Conservation (phyloP, 2,888 invertebrate species). For the Cacoxenus indagator region DNA sequence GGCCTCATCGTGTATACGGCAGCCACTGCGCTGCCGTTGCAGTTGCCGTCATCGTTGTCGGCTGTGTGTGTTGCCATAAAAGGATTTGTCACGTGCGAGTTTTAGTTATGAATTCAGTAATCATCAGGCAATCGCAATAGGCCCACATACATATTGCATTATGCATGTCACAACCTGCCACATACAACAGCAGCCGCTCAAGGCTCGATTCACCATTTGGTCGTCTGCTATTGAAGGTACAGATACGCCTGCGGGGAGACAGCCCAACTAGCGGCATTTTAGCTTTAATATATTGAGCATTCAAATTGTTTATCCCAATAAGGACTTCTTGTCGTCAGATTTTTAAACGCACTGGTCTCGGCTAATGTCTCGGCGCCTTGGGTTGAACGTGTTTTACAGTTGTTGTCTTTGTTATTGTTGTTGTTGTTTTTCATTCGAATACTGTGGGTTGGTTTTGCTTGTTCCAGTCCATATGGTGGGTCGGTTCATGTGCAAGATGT, state of each 20-base stretch:
- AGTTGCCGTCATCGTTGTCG: slow-evolving; percentile 16
- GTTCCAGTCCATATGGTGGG: slow-evolving; percentile 52
- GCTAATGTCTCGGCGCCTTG: slow-evolving; percentile 46
- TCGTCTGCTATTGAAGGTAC: background rate
- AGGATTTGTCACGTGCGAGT: slow-evolving; percentile 71
- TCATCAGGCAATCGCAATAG: slow-evolving; percentile 61
- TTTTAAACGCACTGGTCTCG: slow-evolving; percentile 26
- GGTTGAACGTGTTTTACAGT: slow-evolving; percentile 46
- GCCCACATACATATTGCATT: slow-evolving; percentile 19
- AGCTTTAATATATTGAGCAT: slow-evolving; percentile 49
- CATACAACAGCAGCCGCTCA: slow-evolving; percentile 2
- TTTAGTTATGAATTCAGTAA: slow-evolving; percentile 70
- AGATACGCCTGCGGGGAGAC: background rate
- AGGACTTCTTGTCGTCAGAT: slow-evolving; percentile 53
- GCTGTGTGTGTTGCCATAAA: slow-evolving; percentile 62
- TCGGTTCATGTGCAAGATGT: background rate
- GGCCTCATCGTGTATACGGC: background rate
- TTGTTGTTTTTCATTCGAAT: background rate
- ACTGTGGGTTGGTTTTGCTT: slow-evolving; percentile 28
- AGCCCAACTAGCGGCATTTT: slow-evolving; percentile 57
- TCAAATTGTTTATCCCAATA: slow-evolving; percentile 52
- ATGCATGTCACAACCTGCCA: slow-evolving; percentile 32
- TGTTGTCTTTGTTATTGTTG: background rate
- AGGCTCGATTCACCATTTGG: background rate
- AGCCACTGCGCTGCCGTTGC: slow-evolving; percentile 27